phyloP scores from a whole-genome alignment of 1,140 invertebrate species.

The Ceratosolen solmsi region DNA sequence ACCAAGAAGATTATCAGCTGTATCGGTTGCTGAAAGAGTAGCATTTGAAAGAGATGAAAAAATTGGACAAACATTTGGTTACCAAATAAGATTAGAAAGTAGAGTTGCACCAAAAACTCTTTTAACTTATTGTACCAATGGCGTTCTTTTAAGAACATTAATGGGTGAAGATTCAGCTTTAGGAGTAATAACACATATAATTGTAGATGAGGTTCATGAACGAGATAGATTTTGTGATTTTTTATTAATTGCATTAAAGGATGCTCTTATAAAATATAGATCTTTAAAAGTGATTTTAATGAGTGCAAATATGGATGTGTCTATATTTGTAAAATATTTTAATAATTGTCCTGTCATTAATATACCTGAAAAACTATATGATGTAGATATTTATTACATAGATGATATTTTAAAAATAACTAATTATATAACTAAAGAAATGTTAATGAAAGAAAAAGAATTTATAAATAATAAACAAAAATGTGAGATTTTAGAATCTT shows the following conservation, averaged over 20 bases:
- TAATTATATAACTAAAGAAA: constrained; percentile 80
- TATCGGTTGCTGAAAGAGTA: constrained; percentile 87
- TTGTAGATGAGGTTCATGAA: constrained; percentile 97
- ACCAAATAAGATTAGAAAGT: constrained; percentile 93
- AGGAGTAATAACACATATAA: constrained; percentile 85
- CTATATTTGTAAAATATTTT: constrained; percentile 89
- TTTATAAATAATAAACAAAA: constrained; percentile 72
- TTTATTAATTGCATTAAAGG: constrained; percentile 87
- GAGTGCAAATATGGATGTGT: constrained; percentile 93
- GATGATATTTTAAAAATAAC: constrained; percentile 87
- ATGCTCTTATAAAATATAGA: constrained; percentile 81
- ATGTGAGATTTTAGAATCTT: constrained; percentile 72
- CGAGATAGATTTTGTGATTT: constrained; percentile 95
- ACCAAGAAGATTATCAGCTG: constrained; percentile 91
- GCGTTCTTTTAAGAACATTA: constrained; percentile 88
- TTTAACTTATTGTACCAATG: constrained; percentile 93
- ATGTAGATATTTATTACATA: constrained; percentile 85
- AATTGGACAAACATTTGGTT: constrained; percentile 91
- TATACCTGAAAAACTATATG: constrained; percentile 85
- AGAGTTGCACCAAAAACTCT: constrained; percentile 86
- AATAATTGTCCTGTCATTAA: constrained; percentile 83
- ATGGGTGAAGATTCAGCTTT: constrained; percentile 83
- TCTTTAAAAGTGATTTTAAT: constrained; percentile 90
- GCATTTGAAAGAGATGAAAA: constrained; percentile 89
- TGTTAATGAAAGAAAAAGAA: constrained; percentile 73